These are phyloP conservation scores for Mirounga angustirostris DNA, from an alignment of 2,113 vertebrate genomes.

Conservation along the genomic window DNA sequence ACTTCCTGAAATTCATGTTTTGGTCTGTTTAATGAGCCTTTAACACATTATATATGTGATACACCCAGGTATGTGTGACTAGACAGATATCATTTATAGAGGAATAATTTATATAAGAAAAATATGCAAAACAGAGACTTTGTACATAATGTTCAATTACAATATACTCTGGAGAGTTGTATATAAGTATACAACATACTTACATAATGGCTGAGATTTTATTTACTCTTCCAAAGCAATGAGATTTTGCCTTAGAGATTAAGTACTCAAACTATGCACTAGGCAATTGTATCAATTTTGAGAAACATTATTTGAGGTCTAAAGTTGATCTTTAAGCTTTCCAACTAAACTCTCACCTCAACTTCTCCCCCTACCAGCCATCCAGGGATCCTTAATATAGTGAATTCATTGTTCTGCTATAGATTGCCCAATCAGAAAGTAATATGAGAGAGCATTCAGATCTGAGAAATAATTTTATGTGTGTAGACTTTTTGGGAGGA, in stretches of 20 bases:
- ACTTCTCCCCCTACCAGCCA: neutral
- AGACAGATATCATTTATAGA: neutral
- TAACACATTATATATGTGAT: neutral
- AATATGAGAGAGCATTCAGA: neutral
- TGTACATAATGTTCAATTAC: neutral
- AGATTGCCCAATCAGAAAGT: neutral
- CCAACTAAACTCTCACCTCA: neutral
- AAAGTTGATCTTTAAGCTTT: neutral
- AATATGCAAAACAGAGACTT: neutral
- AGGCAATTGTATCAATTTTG: neutral
- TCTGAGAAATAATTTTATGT: neutral
- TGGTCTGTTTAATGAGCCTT: neutral
- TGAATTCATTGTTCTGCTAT: neutral
- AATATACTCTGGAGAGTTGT: neutral
- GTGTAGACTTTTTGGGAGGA: neutral
- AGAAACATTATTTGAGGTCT: neutral
- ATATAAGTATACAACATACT: neutral
- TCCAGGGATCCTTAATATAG: neutral
- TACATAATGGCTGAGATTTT: neutral
- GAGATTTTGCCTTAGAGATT: neutral
- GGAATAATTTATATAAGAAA: neutral
- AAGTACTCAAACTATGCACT: neutral
- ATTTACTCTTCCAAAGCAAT: neutral
- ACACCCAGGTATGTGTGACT: neutral
- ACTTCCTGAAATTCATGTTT: neutral